Base-by-base conservation (phyloP, 2,113 vertebrate genomes). In the Gracilinanus agilis region DNA sequence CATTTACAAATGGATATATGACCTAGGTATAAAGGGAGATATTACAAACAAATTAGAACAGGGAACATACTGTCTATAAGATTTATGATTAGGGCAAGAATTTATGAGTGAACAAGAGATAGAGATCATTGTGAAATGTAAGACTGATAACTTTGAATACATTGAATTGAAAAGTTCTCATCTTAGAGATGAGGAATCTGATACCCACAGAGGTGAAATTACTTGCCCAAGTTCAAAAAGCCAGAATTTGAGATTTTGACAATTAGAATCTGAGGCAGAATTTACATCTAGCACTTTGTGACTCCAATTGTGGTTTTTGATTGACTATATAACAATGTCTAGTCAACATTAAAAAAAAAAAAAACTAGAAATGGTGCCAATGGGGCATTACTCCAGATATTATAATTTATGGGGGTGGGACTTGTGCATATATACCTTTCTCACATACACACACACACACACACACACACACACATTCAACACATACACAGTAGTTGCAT, bases 401-500 rank as follows among this genome's bases (percentile, higher is more conserved):
- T 3, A n/a, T 21, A 19, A 67, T 34, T 34, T 67, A 13, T 34
- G 67, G 25, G 19, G 55, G 55, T 2, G 56, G 34, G 8, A 3
- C 49, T 5, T 49, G 5, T 49, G 5, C 49, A 49, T 49, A 49
- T 5, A 49, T 5, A 49, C 49, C 49, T 5, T 49, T 49, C 2
- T 49, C 49, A 49, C 49, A 49, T 49, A 49, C 5, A 49, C 49
- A 49, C 67, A 75, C 34, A 3, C 61, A 29, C n/a, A 75, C 13
- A n/a, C 4, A 19, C 21, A n/a, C 34, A n/a, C 34, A 75, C 4
- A 75, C 6, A n/a, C 4, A 75, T 1, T 2, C 1, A 4, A 7
- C 67, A 67, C 2, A 8, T 11, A 67, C 13, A 67, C 11, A 67
- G 10, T 67, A 67, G 27, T 34, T 67, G 58, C 8, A 67, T 29